These are phyloP conservation scores for Drosophila bipectinata DNA, from an alignment of 1,140 invertebrate species.

Conservation along the genomic window DNA sequence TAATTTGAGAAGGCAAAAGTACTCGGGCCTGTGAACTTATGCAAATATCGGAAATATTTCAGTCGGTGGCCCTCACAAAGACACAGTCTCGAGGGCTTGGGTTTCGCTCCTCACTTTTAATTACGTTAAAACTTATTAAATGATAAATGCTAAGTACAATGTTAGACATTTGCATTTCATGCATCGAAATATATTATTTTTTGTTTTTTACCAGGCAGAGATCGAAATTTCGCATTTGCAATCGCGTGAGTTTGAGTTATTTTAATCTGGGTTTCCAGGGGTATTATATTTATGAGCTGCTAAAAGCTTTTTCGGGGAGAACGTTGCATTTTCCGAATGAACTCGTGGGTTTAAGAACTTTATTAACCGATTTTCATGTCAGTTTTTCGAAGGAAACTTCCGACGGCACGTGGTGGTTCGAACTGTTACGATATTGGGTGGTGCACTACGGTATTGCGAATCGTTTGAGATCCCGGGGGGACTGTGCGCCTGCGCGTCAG, in stretches of 20 bases:
- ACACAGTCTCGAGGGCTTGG: conserved; percentile 40
- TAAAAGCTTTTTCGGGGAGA: conserved; percentile 23
- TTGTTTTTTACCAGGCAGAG: conserved; percentile 17
- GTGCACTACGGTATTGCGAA: conserved; percentile 1
- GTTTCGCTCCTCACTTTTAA: conserved; percentile 56
- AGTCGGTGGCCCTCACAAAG: conserved; percentile 55
- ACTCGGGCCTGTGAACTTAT: conserved; percentile 71
- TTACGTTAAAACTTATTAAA: conserved; percentile 69
- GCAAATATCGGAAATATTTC: conserved; percentile 55
- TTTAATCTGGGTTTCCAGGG: conserved; percentile 31
- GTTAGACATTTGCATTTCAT: conserved; percentile 56
- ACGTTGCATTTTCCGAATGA: conserved; percentile 18
- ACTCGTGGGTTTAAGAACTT: conserved; percentile 15
- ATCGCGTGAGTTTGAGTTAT: conserved; percentile 60
- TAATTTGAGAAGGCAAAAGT: conserved; percentile 46
- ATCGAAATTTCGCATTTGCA: conserved; percentile 45
- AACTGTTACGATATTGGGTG: conserved; percentile 35
- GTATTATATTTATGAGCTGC: conserved; percentile 43
- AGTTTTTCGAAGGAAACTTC: conserved; percentile 10
- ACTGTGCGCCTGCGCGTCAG: conserved; percentile 67
- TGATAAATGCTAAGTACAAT: conserved; percentile 61
- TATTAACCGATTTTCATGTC: conserved; percentile 7
- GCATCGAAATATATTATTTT: conserved; percentile 31
- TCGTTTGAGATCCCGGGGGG: conserved; percentile 27
- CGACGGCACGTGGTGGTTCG: conserved; percentile 45